Percentiles rank a stretch among this genome's conserved stretches.
phyloP scores from a whole-genome alignment of 2,797 vertebrate species.

The Ispidina picta region DNA sequence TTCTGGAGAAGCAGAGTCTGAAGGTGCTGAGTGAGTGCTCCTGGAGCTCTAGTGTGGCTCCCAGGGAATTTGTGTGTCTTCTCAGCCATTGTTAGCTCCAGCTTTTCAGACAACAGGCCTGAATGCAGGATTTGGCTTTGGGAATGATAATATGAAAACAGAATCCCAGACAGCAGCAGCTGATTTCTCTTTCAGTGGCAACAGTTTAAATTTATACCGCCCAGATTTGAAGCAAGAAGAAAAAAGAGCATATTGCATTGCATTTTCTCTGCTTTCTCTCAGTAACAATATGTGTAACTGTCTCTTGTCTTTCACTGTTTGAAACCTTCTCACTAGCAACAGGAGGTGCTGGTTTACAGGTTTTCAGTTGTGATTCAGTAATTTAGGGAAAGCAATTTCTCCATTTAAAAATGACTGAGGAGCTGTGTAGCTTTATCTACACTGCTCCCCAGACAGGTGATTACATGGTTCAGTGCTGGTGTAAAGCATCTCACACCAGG shows the following conservation, averaged over 20 bases:
- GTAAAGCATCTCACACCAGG: neutral
- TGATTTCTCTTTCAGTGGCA: neutral
- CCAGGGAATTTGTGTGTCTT: neutral
- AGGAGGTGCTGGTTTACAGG: neutral
- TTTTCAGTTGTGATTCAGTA: neutral
- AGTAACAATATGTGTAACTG: neutral
- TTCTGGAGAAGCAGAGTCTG: neutral
- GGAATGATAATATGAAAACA: neutral
- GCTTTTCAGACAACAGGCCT: neutral
- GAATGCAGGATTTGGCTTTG: neutral
- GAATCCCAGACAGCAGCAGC: neutral
- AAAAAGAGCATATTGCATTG: neutral
- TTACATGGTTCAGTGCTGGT: neutral
- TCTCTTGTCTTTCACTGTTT: neutral
- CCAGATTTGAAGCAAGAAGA: neutral
- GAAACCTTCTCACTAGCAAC: neutral
- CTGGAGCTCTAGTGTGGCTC: neutral
- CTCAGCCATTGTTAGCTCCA: neutral
- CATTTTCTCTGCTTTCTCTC: neutral
- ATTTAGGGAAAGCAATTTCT: neutral
- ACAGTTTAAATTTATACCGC: neutral
- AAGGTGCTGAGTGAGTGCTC: accelerated
- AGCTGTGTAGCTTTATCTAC: neutral
- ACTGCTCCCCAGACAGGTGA: neutral
- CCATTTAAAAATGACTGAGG: neutral